Evolutionary conservation across 53 echinoderm and acorn worm species (phyloP), one percentile per base, ranked within the genome.

Genomic region (Apostichopus leukothele): DNA sequence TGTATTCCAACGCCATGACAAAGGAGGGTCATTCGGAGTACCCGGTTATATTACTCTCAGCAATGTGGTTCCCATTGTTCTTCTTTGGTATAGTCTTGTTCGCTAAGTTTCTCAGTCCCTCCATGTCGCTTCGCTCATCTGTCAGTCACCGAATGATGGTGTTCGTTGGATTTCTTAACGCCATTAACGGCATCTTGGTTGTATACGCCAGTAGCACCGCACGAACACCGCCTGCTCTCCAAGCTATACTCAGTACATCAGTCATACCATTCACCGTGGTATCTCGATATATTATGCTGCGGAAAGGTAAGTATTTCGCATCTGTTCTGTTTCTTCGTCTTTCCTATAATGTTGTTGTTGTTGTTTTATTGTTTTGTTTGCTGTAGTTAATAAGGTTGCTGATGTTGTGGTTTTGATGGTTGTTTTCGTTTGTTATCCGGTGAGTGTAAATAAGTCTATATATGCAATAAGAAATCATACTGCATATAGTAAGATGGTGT

Each of bases 221-320:
- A 0, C 79, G 95, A 59, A 97, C 97, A 7, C 88, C 95, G 9
- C 92, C 95, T 1, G 75, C 92, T 3, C 91, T 97, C 20, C 97
- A 97, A 77, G 95, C 97, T 9, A 85, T 97, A 22, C 90, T 97
- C 26, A 87, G 95, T 10, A 95, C 97, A 5, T 92, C 95, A 0
- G 78, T 95, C 5, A 97, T 95, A 19, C 95, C 94, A 0, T 97
- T 94, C 76, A 97, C 97, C 1, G 97, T 97, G 22, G 81, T 91
- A 78, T 94, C 90, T 67, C 91, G 97, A 16, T 97, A 90, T 75
- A 84, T 97, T 55, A 83, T 97, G 7, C 83, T 97, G 12, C 75
- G 95, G 73, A 97, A 95, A 95, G 95, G 97, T 97, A 87, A 86
- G 78, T 86, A 63, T 57, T 9, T 57, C 10, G 10, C 57, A 57